Evolutionary conservation across 2,797 vertebrate species (phyloP), one percentile per base, ranked within the genome.

Genomic region (Anguilla obscura): DNA sequence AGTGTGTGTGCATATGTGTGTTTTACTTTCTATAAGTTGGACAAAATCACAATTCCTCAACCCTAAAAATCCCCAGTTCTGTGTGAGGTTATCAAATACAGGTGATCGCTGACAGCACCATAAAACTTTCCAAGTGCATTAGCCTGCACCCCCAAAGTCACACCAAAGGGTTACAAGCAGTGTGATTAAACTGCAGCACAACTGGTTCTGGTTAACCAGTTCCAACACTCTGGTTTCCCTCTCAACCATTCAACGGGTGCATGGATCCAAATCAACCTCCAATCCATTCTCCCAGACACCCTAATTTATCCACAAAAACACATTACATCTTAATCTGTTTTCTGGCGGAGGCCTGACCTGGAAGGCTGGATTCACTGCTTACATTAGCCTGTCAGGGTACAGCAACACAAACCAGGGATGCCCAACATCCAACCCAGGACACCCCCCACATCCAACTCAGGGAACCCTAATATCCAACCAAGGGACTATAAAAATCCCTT

Each of bases 351-450:
- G 98, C 96, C 96, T 94, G 95, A 93, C 93, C 91, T 98, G 97
- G 98, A 99, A 98, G 95, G 97, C 96, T 94, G 97, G 94, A 96
- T 99, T 98, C 99, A 99, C 98, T 99, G 98, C 96, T 96, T 98
- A 98, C 97, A 98, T 98, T 98, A 97, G 97, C 97, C 96, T 97
- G 98, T 99, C 98, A 95, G 97, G 95, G 96, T 94, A 96, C 94
- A 96, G 98, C 97, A 98, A 97, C 98, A 98, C 97, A 97, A 97
- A 96, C 97, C 97, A 96, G 97, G 96, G 91, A 96, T 98, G 97
- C 98, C 97, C 96, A 96, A 96, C 96, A 97, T 30, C n/a, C 66
- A 27, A 71, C 66, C n/a, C n/a, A 63, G 14, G 3, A 24, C 16
- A 63, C 21, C 21, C 91, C 91, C 91, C 83, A 1, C 92, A 92